A percentile compares a stretch with the other conserved stretches of the same genome.
Conservation (phyloP, 2,797 vertebrate species). For the Hylomyscus alleni region DNA sequence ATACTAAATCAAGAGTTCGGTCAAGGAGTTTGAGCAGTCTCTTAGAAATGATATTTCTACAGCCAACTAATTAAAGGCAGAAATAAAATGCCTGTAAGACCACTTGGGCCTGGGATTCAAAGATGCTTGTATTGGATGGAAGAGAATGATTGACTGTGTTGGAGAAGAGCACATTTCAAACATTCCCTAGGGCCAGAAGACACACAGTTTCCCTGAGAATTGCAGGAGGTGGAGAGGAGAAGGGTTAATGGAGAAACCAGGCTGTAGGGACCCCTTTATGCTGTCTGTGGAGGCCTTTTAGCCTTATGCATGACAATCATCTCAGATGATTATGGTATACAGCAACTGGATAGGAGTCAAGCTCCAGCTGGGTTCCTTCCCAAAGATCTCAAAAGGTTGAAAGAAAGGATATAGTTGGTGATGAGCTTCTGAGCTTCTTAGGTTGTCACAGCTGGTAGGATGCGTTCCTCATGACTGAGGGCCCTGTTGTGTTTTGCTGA, state of each 20-base stretch:
- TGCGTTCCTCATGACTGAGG: neutral
- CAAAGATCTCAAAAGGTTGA: neutral
- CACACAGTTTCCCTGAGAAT: neutral
- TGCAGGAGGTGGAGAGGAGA: neutral
- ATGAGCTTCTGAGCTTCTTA: neutral
- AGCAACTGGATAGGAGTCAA: neutral
- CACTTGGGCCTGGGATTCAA: neutral
- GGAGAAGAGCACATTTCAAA: neutral
- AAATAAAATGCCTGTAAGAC: constrained; percentile 20
- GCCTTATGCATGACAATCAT: neutral
- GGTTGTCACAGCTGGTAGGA: neutral
- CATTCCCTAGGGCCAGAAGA: neutral
- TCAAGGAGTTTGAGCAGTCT: neutral
- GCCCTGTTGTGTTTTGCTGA: neutral
- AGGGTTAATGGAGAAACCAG: neutral
- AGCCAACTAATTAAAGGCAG: constrained; percentile 11
- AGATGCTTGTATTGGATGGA: constrained; percentile 34
- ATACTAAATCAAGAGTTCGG: constrained; percentile 36
- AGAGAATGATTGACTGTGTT: neutral
- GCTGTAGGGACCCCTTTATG: neutral
- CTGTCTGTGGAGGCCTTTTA: neutral
- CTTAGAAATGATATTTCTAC: constrained; percentile 31
- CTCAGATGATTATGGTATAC: neutral
- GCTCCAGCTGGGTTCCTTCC: neutral
- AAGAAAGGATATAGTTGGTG: neutral